Evolutionary conservation across 2,888 invertebrate species (phyloP), one percentile per base, ranked within the genome.

Genomic region (Coecobrya sp.): DNA sequence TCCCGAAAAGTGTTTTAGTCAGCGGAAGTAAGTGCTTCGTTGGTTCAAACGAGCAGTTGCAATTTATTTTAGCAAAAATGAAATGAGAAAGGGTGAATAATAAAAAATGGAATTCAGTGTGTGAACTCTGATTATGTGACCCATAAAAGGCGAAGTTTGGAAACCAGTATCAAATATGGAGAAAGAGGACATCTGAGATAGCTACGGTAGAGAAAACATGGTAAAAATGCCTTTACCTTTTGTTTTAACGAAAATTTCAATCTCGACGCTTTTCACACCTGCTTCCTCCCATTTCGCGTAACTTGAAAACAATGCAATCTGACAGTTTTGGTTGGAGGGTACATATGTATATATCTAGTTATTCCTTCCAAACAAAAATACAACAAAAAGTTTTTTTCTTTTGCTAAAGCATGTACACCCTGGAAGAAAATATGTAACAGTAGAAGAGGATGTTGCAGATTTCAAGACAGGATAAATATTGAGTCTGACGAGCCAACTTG

Each of bases 401-500:
- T 19, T 59, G 25, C 30, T 88, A 36, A 22, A 55, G n/a, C 5
- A 79, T 2, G 10, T 52, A 52, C 25, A 52, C 5, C 27, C 22
- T 27, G 55, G 30, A 30, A 55, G 52, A 16, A 55, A 55, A 25
- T 13, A 82, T 45, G 36, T 25, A 45, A 19, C n/a, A 27, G 22
- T 1, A 70, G 36, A 27, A 25, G 13, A 52, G 81, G 55, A 65
- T 11, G 22, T 76, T 25, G 27, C 65, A 36, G 52, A 68, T 89
- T 68, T 52, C 55, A 82, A 52, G 89, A 89, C 82, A 52, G 55
- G 89, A 89, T 81, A 89, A 89, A 81, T 82, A 89, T 89, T 89
- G 89, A 55, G 16, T 30, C 68, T 89, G 89, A 89, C 82, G 82
- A 89, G 89, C 89, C 89, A 89, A 89, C 89, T 89, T 82, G 42